Evolutionary conservation across 2,888 invertebrate species (phyloP).

Genomic region (Idaea straminata): DNA sequence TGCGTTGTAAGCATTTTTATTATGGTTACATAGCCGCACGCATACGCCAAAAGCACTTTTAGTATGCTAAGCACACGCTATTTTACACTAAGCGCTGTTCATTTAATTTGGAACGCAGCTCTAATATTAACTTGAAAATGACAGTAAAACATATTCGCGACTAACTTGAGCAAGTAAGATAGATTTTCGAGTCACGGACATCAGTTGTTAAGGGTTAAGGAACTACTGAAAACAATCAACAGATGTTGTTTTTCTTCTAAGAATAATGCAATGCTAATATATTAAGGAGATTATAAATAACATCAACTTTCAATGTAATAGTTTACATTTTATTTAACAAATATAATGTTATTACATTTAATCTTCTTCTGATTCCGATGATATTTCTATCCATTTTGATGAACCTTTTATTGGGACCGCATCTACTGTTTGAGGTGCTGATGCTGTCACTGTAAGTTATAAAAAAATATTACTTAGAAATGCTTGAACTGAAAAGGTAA

Average conservation of each 20-base stretch:
- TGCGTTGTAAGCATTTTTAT: too few relatives aligned
- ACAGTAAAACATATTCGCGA: too few relatives aligned
- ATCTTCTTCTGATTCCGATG: slow-evolving; percentile 67
- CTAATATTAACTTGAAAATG: too few relatives aligned
- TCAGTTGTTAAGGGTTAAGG: background rate
- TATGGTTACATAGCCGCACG: too few relatives aligned
- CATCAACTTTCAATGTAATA: background rate
- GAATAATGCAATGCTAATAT: background rate
- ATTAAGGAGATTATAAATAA: background rate
- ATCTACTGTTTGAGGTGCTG: slow-evolving; percentile 62
- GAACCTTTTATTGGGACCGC: slow-evolving; percentile 52
- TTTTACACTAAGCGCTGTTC: too few relatives aligned
- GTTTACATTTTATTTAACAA: background rate
- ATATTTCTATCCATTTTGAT: slow-evolving; percentile 71
- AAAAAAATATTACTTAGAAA: slow-evolving; percentile 18
- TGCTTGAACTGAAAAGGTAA: slow-evolving; percentile 4
- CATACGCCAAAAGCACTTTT: too few relatives aligned
- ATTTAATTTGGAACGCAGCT: too few relatives aligned
- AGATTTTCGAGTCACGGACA: too few relatives aligned
- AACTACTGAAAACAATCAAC: background rate
- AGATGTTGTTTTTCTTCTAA: background rate
- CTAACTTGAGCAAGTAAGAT: too few relatives aligned
- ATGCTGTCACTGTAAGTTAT: slow-evolving; percentile 58
- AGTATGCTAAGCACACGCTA: too few relatives aligned
- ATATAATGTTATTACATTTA: slow-evolving; percentile 9